These are phyloP conservation scores for Conomelus anceps DNA, from an alignment of 2,888 invertebrate genomes.

Conservation along the genomic window DNA sequence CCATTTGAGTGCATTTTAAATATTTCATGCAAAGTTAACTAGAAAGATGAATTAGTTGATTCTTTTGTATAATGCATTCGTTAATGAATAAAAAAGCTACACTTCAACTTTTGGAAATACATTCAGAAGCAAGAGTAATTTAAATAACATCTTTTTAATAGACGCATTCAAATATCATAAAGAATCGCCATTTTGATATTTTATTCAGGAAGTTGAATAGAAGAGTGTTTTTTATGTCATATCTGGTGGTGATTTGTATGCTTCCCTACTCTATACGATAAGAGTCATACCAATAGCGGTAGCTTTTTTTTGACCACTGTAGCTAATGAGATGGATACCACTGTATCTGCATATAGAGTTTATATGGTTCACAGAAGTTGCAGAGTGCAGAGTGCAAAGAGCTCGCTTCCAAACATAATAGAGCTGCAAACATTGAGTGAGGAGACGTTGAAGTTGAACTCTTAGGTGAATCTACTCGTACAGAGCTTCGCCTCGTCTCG, in stretches of 20 bases:
- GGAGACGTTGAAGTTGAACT: constrained; percentile 5
- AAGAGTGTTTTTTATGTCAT: neutral
- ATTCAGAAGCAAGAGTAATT: too few species aligned
- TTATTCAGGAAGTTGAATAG: too few species aligned
- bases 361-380: neutral
- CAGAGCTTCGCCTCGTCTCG: neutral
- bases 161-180: too few species aligned
- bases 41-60: too few species aligned
- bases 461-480: neutral
- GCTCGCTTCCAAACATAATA: neutral
- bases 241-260: neutral
- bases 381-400: neutral
- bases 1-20: too few species aligned
- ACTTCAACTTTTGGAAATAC: too few species aligned
- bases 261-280: neutral
- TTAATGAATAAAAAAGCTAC: too few species aligned
- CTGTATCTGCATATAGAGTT: neutral
- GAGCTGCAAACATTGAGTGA: neutral
- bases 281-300: neutral
- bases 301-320: neutral
- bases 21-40: too few species aligned
- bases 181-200: too few species aligned
- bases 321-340: neutral
- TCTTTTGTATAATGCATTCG: too few species aligned
- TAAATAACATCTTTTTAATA: too few species aligned